Evolutionary conservation across 2,797 vertebrate genomes (phyloP), one percentile per base, ranked within the genome.

Genomic region (Alca torda): DNA sequence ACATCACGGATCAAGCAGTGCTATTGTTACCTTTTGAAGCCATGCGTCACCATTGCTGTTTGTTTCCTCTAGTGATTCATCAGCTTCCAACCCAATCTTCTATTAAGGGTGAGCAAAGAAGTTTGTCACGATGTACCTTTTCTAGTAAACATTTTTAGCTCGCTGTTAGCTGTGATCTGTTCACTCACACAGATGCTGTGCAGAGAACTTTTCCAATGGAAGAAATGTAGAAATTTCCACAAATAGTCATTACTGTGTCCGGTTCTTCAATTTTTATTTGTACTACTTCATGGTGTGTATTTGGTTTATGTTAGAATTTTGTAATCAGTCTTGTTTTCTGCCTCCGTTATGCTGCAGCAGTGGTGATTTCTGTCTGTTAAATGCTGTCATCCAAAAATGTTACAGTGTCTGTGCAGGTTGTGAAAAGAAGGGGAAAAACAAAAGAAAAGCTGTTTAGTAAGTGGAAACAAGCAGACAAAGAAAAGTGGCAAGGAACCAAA

Each of bases 31-130:
- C 12, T 33, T 92, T 69, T 75, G 77, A 92, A 95, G 28, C 48
- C 4, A 13, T 94, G 87, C 37, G 65, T 97, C 95, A 96, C 68
- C 65, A 28, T 33, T 93, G 86, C 82, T 84, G 73, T 96, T 94
- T 96, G 82, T 97, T 96, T 96, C 88, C 87, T 92, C 51, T 84
- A 95, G 80, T 89, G 93, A 93, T 93, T 92, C 95, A 96, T 96
- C 92, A 82, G 61, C 95, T 97, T 95, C 80, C 90, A 95, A 64
- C 90, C 69, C 60, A 90, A 74, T 35, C 59, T 95, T 92, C 83
- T 94, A 68, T 93, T 94, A 73, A 95, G 92, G 87, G 59, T 95
- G 95, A 93, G 88, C 83, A 75, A 83, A 88, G 81, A 84, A 86
- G 74, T 92, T 96, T 95, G 89, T 95, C 87, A 92, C 5, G 4